A percentile compares a stretch with the other conserved stretches of the same genome.
Evolutionary conservation across 2,113 vertebrate genomes (phyloP).

Genomic region (Neopipo cinnamomea): DNA sequence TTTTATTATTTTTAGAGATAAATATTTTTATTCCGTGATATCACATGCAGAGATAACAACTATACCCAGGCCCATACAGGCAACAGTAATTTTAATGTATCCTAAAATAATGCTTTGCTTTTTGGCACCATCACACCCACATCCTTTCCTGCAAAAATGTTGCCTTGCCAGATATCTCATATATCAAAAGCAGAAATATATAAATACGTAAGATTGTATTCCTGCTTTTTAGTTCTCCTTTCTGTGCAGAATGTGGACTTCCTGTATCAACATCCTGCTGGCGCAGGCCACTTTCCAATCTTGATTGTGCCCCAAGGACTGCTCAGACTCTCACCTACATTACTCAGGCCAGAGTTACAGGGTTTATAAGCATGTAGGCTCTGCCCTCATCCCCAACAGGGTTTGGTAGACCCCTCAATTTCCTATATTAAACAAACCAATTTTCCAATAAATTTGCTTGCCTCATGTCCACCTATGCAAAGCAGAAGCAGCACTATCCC

Average conservation of each 20-base stretch:
- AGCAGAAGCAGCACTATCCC: not conserved
- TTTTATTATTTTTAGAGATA: not conserved
- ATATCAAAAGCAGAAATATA: not conserved
- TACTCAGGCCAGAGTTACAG: not conserved
- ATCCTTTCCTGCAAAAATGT: not conserved
- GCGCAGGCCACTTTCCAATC: not conserved
- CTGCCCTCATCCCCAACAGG: not conserved
- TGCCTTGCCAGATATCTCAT: not conserved
- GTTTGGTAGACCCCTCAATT: not conserved
- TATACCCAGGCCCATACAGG: not conserved
- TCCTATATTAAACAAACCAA: not conserved
- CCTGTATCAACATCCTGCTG: not conserved
- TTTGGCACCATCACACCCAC: not conserved
- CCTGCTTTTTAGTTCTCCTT: conserved; percentile 1
- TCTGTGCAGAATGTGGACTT: not conserved
- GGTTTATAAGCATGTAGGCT: not conserved
- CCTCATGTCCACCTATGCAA: not conserved
- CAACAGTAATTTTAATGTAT: not conserved
- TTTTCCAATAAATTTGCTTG: not conserved
- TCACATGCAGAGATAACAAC: not conserved
- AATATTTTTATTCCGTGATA: not conserved
- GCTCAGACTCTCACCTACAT: not conserved
- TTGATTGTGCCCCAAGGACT: not conserved
- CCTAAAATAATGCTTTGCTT: not conserved
- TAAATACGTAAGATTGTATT: not conserved